A percentile compares a stretch with the other conserved stretches of the same genome.
phyloP scores from a whole-genome alignment of 1,140 invertebrate genomes.

The Drosophila oshimai region DNA sequence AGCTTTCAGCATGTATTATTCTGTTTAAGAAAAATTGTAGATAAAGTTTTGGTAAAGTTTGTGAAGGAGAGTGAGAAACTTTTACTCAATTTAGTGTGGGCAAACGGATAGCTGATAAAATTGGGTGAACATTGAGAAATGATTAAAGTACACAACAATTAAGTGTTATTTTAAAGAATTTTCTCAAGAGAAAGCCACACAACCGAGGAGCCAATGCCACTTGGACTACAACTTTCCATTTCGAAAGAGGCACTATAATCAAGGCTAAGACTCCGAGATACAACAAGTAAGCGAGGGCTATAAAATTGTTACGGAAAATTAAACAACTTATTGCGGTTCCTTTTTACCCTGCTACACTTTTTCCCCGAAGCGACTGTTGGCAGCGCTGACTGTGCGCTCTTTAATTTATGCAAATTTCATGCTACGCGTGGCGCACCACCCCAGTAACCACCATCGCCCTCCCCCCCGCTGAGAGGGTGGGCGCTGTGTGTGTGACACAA shows the following conservation, averaged over 20 bases:
- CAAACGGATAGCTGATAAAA: slow-evolving; percentile 7
- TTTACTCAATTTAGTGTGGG: neutral
- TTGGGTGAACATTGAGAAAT: neutral
- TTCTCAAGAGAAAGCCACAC: neutral
- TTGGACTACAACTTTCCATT: slow-evolving; percentile 30
- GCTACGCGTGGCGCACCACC: slow-evolving; percentile 62
- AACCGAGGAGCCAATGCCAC: neutral
- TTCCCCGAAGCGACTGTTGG: slow-evolving; percentile 5
- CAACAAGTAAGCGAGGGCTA: slow-evolving; percentile 57
- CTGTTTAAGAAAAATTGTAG: slow-evolving; percentile 2
- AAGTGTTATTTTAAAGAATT: neutral
- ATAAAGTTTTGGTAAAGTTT: slow-evolving; percentile 14
- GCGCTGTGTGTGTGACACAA: slow-evolving; percentile 60
- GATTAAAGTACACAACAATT: neutral
- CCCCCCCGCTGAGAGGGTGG: slow-evolving; percentile 21
- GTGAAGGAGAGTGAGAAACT: neutral
- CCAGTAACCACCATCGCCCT: neutral
- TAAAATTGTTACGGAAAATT: slow-evolving; percentile 69
- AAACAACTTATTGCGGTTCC: slow-evolving; percentile 65
- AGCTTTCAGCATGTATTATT: neutral
- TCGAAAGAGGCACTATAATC: slow-evolving; percentile 14
- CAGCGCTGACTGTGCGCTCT: slow-evolving; percentile 39
- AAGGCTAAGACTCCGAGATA: slow-evolving; percentile 7
- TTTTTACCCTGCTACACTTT: neutral
- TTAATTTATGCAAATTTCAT: slow-evolving; percentile 79